Base-by-base conservation (phyloP, 35 echinoderm and acorn worm species). In the Patiria miniata region DNA sequence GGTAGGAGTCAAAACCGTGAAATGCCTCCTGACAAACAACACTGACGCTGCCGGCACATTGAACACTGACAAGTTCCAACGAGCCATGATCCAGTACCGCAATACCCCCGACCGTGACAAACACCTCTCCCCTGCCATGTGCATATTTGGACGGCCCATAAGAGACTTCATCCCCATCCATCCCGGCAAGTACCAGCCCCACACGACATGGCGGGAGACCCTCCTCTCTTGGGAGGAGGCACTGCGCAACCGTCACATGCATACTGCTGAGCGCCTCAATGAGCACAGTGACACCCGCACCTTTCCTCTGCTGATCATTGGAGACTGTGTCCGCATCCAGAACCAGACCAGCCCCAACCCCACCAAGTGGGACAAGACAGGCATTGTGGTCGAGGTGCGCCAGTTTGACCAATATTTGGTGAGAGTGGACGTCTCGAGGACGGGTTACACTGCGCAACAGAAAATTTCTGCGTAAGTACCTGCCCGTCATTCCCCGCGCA, bases 281-380 rank as follows among this genome's bases (percentile, higher is more conserved):
- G 51, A 84, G 36, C 82, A 84, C 53, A n/a, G n/a, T n/a, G n/a
- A n/a, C 68, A 83, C 81, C n/a, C 38, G 4, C 23, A 28, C 30
- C 15, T 52, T 61, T 61, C 82, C 21, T 36, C 56, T 21, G 30
- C 76, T 78, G 7, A 22, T 52, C 37, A 68, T 87, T 47, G 87
- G 88, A 39, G 88, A 90, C 50, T 39, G 28, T 32, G 81, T 90
- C 40, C 17, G 68, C 58, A 80, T 86, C 37, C 80, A 90, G 55
- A 90, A 90, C 81, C 88, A 84, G 80, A 86, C 81, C 15, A 54
- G 81, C 17, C 80, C 40, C 40, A 39, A 84, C 39, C 88, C 88
- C 18, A 90, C 80, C 52, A 90, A 85, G 40, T 90, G 88, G 88
- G 88, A 90, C 60, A 83, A 78, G 80, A 90, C 88, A 18, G 81